A percentile compares a stretch with the other conserved stretches of the same genome.
phyloP scores from a whole-genome alignment of 2,888 invertebrate genomes.

The Eupithecia abbreviata region DNA sequence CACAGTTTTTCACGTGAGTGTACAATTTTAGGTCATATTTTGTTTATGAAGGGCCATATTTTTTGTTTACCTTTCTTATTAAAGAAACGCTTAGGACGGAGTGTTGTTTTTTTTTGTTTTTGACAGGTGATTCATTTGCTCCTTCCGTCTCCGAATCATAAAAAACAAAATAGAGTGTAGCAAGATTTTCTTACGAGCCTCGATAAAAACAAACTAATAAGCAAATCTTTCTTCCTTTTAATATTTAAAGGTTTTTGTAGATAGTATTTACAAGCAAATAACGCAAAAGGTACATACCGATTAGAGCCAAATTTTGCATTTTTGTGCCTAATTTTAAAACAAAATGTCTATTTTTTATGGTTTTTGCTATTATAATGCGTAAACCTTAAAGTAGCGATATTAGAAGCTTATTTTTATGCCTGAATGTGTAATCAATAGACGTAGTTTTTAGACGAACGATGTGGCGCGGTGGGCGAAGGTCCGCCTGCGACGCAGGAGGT shows the following conservation, averaged over 20 bases:
- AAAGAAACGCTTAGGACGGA: neutral
- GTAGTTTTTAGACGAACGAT: no score
- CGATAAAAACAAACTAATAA: neutral
- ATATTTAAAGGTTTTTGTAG: neutral
- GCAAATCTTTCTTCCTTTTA: neutral
- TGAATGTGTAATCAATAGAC: no score
- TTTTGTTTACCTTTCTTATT: constrained; percentile 10
- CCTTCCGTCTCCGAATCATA: neutral
- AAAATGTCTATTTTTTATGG: no score
- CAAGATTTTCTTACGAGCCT: neutral
- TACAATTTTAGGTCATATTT: constrained; percentile 23
- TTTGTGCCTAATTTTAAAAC: no score
- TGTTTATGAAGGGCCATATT: constrained; percentile 17
- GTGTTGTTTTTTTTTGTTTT: neutral
- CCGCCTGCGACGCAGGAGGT: no score
- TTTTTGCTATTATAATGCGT: no score
- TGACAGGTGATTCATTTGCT: neutral
- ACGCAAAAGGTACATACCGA: neutral
- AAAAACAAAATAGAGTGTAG: neutral
- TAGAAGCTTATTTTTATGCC: no score
- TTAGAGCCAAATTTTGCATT: no score
- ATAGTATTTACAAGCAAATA: neutral
- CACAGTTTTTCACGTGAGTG: constrained; percentile 29
- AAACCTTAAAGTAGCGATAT: no score
- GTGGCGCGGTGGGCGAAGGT: no score